Conservation (phyloP, 2,888 invertebrate genomes). For the Sclerodermus sp. region DNA sequence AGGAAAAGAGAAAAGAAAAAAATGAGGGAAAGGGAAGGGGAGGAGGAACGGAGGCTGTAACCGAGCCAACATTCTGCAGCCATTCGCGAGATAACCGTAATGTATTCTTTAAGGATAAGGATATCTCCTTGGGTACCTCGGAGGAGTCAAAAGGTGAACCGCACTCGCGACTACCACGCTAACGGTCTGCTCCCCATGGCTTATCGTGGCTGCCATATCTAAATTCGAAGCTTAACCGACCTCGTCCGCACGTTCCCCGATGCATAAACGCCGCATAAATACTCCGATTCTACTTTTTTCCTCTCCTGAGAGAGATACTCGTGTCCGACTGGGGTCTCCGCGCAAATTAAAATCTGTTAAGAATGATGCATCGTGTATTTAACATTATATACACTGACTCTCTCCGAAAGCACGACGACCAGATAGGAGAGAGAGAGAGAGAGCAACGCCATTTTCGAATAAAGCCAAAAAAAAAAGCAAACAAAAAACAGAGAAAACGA, state of each 20-base stretch:
- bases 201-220: conserved; percentile 21
- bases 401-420: no score
- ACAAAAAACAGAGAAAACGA: no score
- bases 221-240: conserved; percentile 26
- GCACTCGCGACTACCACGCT: conserved; percentile 3
- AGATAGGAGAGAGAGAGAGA: no score
- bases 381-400: no score
- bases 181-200: conserved; percentile 8
- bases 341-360: no score
- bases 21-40: not conserved
- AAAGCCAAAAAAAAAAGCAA: no score
- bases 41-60: conserved; percentile 6
- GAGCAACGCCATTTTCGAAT: no score
- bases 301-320: not conserved
- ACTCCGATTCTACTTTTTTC: conserved; percentile 9
- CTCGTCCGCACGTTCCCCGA: conserved; percentile 8
- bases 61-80: conserved; percentile 12
- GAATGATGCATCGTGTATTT: no score
- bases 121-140: conserved; percentile 25
- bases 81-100: conserved; percentile 37
- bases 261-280: conserved; percentile 17
- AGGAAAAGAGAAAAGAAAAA: not conserved
- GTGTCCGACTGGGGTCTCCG: no score
- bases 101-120: conserved; percentile 36
- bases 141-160: conserved; percentile 20